These are phyloP conservation scores for Dipodomys stephensi DNA, from an alignment of 2,113 vertebrate species.

Conservation along the genomic window DNA sequence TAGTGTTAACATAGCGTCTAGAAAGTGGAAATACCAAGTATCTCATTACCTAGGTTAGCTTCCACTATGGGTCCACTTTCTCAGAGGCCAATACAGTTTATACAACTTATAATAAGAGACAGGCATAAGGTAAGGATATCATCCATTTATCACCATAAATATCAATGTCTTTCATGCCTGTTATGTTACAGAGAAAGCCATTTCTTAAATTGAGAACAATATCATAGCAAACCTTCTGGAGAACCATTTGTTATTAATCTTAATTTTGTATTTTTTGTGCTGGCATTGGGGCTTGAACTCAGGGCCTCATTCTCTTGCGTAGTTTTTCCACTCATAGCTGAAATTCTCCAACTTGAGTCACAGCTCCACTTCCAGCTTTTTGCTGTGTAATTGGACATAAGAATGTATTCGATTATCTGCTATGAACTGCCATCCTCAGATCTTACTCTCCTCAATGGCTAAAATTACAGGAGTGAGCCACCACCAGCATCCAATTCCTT, in stretches of 20 bases:
- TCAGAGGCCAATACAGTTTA: conserved; percentile 35
- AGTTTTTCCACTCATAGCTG: too few relatives aligned
- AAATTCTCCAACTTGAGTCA: too few relatives aligned
- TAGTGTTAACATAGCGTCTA: neutral
- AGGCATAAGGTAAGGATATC: neutral
- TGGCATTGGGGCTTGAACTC: too few relatives aligned
- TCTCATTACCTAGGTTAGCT: neutral
- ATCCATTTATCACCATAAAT: conserved; percentile 20
- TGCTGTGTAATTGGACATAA: too few relatives aligned
- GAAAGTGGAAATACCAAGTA: neutral
- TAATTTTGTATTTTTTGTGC: too few relatives aligned
- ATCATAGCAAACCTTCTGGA: neutral
- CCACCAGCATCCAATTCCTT: too few relatives aligned
- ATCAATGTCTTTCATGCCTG: neutral
- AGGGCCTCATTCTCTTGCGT: too few relatives aligned
- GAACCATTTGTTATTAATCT: neutral
- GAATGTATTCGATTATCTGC: too few relatives aligned
- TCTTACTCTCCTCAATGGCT: too few relatives aligned
- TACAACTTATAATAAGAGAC: neutral
- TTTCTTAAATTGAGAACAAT: neutral
- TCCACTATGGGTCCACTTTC: neutral
- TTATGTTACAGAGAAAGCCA: neutral
- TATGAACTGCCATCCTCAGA: too few relatives aligned
- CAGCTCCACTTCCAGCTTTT: too few relatives aligned
- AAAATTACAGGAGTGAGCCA: too few relatives aligned